A percentile compares a stretch with the other conserved stretches of the same genome.
Evolutionary conservation across 2,113 vertebrate species (phyloP).

Genomic region (Podocnemis expansa): DNA sequence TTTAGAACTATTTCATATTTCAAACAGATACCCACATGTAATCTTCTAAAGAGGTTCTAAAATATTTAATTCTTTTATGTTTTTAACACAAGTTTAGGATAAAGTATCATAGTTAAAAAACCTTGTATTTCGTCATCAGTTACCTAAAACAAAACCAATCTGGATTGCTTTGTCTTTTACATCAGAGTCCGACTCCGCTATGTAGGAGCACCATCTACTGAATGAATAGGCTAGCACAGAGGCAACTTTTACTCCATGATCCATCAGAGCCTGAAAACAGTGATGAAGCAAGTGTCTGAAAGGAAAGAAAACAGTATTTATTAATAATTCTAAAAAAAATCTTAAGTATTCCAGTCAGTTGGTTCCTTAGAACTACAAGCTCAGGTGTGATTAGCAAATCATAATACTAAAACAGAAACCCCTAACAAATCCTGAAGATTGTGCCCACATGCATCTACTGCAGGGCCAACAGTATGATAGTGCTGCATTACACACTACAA

Average conservation of each 20-base stretch:
- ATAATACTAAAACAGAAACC: neutral
- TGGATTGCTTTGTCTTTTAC: constrained; percentile 99
- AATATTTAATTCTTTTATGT: neutral
- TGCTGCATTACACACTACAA: neutral
- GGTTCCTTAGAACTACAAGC: neutral
- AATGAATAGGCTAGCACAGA: constrained; percentile 98
- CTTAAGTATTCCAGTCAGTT: neutral
- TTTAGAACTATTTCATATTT: neutral
- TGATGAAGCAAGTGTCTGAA: constrained; percentile 96
- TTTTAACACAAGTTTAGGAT: neutral
- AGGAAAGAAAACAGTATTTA: constrained; percentile 15
- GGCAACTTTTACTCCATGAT: constrained; percentile 97
- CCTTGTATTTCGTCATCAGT: constrained; percentile 6
- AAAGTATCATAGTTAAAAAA: neutral
- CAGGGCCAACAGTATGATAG: neutral
- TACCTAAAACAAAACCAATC: constrained; percentile 97
- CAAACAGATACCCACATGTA: neutral
- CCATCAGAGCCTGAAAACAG: constrained; percentile 98
- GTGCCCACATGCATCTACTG: neutral
- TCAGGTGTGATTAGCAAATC: neutral
- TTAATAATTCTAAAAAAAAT: neutral
- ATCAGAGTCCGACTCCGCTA: constrained; percentile 93
- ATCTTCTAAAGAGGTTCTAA: neutral
- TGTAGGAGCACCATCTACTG: constrained; percentile 96
- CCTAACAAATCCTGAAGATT: neutral